Evolutionary conservation across 2,888 invertebrate genomes (phyloP).

Genomic region (Caenorhabditis sulstoni): DNA sequence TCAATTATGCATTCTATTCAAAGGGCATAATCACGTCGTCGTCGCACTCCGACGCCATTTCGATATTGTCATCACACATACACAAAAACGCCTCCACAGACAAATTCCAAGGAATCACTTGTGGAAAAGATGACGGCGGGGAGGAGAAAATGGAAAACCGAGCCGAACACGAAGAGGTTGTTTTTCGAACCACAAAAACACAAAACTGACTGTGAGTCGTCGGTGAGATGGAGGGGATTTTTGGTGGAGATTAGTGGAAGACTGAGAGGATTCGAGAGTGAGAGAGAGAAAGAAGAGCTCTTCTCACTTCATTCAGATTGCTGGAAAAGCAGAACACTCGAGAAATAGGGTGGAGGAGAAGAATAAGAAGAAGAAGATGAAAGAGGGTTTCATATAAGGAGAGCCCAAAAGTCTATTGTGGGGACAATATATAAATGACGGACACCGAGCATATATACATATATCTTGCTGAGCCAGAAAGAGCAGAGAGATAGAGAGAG

Average conservation of each 20-base stretch:
- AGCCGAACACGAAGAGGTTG: background rate
- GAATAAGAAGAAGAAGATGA: background rate
- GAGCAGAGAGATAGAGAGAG: no score
- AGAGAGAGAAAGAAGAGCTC: background rate
- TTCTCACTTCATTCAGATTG: no score
- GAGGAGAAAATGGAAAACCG: background rate
- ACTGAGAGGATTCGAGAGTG: background rate
- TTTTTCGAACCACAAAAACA: conserved; percentile 6
- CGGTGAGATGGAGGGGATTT: no score
- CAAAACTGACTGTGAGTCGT: conserved; percentile 1
- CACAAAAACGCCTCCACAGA: no score
- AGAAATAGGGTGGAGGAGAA: background rate
- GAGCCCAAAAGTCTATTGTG: background rate
- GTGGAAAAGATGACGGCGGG: background rate
- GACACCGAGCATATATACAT: background rate
- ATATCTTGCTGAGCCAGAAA: background rate
- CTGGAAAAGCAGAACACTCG: no score
- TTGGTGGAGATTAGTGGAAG: conserved; percentile 11
- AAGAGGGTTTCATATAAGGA: background rate
- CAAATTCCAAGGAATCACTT: no score
- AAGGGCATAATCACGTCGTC: background rate
- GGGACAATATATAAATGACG: conserved; percentile 2
- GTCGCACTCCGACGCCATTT: no score
- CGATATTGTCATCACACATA: no score
- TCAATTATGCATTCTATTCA: conserved; percentile 50